A percentile compares a stretch with the other conserved stretches of the same genome.
Conservation (phyloP, 2,797 vertebrate genomes). For the Orestias chungarensis region DNA sequence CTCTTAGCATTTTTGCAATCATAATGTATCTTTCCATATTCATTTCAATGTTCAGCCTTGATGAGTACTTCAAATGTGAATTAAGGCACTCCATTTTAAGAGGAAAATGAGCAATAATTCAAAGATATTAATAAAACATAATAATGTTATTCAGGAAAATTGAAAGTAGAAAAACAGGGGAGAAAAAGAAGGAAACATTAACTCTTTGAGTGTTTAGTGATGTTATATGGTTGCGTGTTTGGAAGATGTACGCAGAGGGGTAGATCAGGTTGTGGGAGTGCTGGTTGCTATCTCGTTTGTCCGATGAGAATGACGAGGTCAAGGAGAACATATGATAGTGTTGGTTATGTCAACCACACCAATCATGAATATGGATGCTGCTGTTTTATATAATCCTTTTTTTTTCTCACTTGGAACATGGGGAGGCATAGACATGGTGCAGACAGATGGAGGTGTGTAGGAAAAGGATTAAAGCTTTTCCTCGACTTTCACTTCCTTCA, state of each 20-base stretch:
- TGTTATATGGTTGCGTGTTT: slow-evolving; percentile 32
- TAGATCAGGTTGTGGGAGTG: not conserved
- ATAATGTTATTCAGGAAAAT: slow-evolving; percentile 82
- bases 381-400: slow-evolving; percentile 63
- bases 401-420: slow-evolving; percentile 52
- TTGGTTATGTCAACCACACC: slow-evolving; percentile 37
- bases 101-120: slow-evolving; percentile 88
- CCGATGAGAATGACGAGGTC: slow-evolving; percentile 18
- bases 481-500: slow-evolving; percentile 42
- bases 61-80: slow-evolving; percentile 86
- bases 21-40: slow-evolving; percentile 85
- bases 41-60: slow-evolving; percentile 77
- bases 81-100: slow-evolving; percentile 84
- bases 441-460: slow-evolving; percentile 36
- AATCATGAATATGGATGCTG: slow-evolving; percentile 71
- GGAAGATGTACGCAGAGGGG: slow-evolving; percentile 11
- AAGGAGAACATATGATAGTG: slow-evolving; percentile 28
- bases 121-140: slow-evolving; percentile 86
- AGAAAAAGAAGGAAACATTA: slow-evolving; percentile 48
- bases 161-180: slow-evolving; percentile 78
- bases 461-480: slow-evolving; percentile 35
- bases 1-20: slow-evolving; percentile 84
- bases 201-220: slow-evolving; percentile 57
- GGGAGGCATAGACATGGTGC: slow-evolving; percentile 43
- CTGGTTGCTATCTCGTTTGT: slow-evolving; percentile 20